Percentiles rank a stretch among this genome's conserved stretches.
These are phyloP conservation scores for Taphrorychus bicolor DNA, from an alignment of 2,888 invertebrate species.

Conservation along the genomic window DNA sequence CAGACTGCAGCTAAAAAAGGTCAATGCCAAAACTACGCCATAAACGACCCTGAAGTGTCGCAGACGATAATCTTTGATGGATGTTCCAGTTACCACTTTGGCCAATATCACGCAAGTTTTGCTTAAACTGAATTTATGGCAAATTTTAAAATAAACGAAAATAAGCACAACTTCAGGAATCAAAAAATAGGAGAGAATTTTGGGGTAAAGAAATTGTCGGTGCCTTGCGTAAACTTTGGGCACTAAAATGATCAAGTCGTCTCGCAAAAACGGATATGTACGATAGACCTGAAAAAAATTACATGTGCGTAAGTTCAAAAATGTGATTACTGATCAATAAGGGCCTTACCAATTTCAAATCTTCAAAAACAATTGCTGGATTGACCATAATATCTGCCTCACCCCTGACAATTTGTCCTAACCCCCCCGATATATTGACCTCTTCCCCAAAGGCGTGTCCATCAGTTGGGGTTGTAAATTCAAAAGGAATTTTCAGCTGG, in stretches of 20 bases:
- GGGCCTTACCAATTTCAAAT: conserved; percentile 1
- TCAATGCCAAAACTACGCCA: conserved; percentile 3
- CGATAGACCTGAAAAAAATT: conserved; percentile 22
- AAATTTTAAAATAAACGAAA: conserved; percentile 6
- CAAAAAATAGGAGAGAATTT: conserved; percentile 1
- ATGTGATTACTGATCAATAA: not conserved
- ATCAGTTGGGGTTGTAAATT: conserved; percentile 5
- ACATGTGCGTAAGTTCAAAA: too few species aligned
- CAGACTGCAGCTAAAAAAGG: conserved; percentile 13
- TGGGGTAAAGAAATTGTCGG: not conserved
- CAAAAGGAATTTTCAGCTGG: not conserved
- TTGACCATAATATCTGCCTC: conserved; percentile 7
- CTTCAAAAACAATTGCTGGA: conserved; percentile 1
- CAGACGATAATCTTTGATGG: not conserved
- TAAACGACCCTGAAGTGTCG: conserved; percentile 10
- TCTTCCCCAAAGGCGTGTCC: conserved; percentile 13
- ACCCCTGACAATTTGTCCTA: conserved; percentile 11
- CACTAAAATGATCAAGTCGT: conserved; percentile 21
- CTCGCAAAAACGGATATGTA: conserved; percentile 21
- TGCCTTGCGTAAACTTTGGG: conserved; percentile 2
- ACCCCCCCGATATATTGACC: conserved; percentile 10
- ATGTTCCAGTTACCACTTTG: conserved; percentile 7
- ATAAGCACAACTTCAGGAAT: not conserved
- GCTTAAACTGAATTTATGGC: not conserved
- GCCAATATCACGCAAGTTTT: conserved; percentile 10